Evolutionary conservation across 2,113 vertebrate genomes (phyloP).

Genomic region (Mirza zaza): DNA sequence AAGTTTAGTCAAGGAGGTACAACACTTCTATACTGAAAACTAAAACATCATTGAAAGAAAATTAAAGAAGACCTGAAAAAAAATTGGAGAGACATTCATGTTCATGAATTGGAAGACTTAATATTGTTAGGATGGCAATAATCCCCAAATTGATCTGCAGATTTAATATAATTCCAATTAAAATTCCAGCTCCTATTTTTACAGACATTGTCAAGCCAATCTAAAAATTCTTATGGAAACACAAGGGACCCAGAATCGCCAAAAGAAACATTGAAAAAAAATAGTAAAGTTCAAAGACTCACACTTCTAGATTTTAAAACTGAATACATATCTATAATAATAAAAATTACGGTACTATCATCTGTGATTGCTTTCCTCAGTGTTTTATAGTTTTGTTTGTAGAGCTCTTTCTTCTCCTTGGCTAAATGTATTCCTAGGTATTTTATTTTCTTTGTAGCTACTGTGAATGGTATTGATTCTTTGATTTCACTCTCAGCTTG

Average conservation of each 20-base stretch:
- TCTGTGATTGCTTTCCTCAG: neutral
- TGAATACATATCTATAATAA: neutral
- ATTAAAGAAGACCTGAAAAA: neutral
- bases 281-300: neutral
- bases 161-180: neutral
- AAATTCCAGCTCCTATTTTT: neutral
- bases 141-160: neutral
- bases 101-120: neutral
- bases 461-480: too few relatives aligned
- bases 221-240: neutral
- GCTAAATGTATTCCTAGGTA: too few relatives aligned
- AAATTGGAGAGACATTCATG: neutral
- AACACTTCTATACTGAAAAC: neutral
- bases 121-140: neutral
- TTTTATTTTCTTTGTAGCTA: too few relatives aligned
- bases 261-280: neutral
- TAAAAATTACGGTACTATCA: neutral
- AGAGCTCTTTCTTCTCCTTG: too few relatives aligned
- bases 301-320: neutral
- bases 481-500: too few relatives aligned
- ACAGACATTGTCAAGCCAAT: neutral
- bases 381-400: too few relatives aligned
- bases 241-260: neutral
- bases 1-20: neutral
- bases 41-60: neutral